These are phyloP conservation scores for Passer domesticus DNA, from an alignment of 2,113 vertebrate genomes.

Conservation along the genomic window DNA sequence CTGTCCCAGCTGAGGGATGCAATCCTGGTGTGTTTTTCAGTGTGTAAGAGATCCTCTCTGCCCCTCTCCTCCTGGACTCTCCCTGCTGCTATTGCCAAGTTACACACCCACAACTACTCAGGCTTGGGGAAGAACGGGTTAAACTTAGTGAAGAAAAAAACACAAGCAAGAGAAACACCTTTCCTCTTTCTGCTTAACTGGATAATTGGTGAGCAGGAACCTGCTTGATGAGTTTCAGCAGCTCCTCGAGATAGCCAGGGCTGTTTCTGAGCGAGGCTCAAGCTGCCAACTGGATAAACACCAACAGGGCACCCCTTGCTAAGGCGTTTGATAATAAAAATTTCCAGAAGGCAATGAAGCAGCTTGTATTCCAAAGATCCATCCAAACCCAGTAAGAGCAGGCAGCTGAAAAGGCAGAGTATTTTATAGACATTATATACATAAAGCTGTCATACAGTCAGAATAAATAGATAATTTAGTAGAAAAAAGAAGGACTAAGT, in stretches of 20 bases:
- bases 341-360: not conserved
- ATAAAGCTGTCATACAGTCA: not conserved
- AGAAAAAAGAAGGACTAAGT: not conserved
- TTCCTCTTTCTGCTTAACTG: constrained; percentile 52
- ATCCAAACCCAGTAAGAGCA: not conserved
- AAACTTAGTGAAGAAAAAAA: not conserved
- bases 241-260: constrained; percentile 23
- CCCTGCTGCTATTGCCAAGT: not conserved
- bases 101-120: not conserved
- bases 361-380: not conserved
- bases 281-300: constrained; percentile 23
- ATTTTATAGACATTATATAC: not conserved
- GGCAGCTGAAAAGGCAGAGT: not conserved
- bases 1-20: not conserved
- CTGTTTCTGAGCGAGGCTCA: not conserved
- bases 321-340: not conserved
- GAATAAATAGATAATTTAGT: not conserved
- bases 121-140: not conserved
- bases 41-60: not conserved
- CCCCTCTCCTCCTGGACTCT: not conserved
- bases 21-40: not conserved
- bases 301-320: not conserved
- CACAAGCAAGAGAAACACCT: constrained; percentile 36
- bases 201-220: constrained; percentile 56
- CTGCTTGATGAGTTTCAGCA: constrained; percentile 63